Base-by-base conservation (phyloP, 2,797 vertebrate species). In the Hylomyscus alleni region DNA sequence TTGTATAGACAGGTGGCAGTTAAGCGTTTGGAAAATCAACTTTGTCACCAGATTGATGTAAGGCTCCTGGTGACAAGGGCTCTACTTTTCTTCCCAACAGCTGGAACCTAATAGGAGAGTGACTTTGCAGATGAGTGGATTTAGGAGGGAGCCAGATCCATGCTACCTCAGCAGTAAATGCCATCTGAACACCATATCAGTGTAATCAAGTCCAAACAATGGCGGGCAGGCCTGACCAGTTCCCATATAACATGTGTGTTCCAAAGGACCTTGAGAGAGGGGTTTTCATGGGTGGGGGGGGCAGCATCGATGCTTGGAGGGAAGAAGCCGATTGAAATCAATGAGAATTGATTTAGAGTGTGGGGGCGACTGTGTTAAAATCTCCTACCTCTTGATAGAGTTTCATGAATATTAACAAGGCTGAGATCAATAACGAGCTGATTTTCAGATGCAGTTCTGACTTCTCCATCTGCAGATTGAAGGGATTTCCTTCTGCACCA, bases 341-440 rank as follows among this genome's bases (percentile, higher is more conserved):
- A 99, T 99, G 99, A 98, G 98, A 99, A 99, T 99, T 98, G 99
- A 99, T 99, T 99, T 99, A 99, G 98, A 96, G 97, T 97, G 98
- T 86, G 60, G 98, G 98, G 98, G 97, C 97, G 98, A 98, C 98
- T 98, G 98, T 98, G 98, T 99, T 99, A 98, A 99, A 98, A 98
- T 99, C 99, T 98, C 98, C 98, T 99, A 99, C 98, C 98, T 98
- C 99, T 99, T 99, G 99, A 99, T 99, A 98, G 98, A 98, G 99
- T 98, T 99, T 99, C 99, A 99, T 99, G 99, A 99, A 99, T 99
- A 99, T 99, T 99, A 99, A 99, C 98, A 97, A 98, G 89, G 91
- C 92, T 22, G 31, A 97, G 98, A 99, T 99, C 99, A 99, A 99
- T 99, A 98, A 95, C 19, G 98, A 98, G 98, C 98, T 98, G 98